A percentile compares a stretch with the other conserved stretches of the same genome.
phyloP scores from a whole-genome alignment of 2,797 vertebrate species.

The Pagetopsis macropterus region DNA sequence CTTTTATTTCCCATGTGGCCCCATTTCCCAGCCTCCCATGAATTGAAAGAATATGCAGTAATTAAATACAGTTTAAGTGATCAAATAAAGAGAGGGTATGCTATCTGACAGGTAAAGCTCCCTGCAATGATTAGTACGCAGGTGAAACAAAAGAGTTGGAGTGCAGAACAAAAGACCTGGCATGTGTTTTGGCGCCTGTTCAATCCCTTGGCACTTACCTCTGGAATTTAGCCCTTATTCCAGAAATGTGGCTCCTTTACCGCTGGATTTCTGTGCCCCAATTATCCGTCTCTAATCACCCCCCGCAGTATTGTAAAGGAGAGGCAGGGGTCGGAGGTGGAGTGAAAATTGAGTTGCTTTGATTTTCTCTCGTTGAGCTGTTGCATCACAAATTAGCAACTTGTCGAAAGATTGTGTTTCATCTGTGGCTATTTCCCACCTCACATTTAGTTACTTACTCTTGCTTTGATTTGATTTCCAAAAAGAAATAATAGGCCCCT shows the following conservation, averaged over 20 bases:
- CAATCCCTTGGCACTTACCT: constrained; percentile 55
- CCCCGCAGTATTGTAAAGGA: constrained; percentile 47
- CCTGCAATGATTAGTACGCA: constrained; percentile 65
- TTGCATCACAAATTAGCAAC: constrained; percentile 47
- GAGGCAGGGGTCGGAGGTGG: constrained; percentile 25
- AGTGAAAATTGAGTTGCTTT: constrained; percentile 43
- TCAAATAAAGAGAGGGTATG: constrained; percentile 58
- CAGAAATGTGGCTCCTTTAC: constrained; percentile 38
- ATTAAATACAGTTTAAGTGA: constrained; percentile 61
- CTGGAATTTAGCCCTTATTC: constrained; percentile 57
- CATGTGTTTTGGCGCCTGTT: constrained; percentile 66
- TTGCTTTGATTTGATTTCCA: constrained; percentile 2
- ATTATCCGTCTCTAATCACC: constrained; percentile 70
- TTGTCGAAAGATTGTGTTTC: constrained; percentile 22
- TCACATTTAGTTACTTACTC: not conserved
- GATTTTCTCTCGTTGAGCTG: constrained; percentile 32
- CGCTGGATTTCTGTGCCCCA: constrained; percentile 55
- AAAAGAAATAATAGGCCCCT: not conserved
- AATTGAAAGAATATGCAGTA: constrained; percentile 27
- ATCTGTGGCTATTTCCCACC: not conserved
- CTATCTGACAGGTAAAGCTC: constrained; percentile 70
- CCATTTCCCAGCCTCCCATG: constrained; percentile 34
- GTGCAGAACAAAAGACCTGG: constrained; percentile 62
- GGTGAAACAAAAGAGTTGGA: constrained; percentile 68
- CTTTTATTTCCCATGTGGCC: constrained; percentile 41